Evolutionary conservation across 1,140 invertebrate species (phyloP).

Genomic region (Nylanderia fulva): DNA sequence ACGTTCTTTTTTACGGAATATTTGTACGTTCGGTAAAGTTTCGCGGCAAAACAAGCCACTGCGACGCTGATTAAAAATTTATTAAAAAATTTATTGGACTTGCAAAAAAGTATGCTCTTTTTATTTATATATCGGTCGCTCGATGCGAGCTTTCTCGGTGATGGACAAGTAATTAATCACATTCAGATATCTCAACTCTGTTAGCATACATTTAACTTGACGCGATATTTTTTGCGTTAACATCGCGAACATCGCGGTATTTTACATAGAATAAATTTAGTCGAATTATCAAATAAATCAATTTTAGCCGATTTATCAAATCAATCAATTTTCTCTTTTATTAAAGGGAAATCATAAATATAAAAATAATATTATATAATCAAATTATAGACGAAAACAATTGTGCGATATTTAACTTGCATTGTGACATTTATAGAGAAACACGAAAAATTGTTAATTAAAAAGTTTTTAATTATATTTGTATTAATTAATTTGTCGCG

Average conservation of each 20-base stretch:
- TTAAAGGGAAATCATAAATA: background rate
- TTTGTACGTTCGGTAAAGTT: constrained; percentile 18
- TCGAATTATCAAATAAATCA: background rate
- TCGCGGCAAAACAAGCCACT: constrained; percentile 8
- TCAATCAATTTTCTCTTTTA: background rate
- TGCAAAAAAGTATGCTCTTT: background rate
- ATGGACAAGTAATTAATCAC: background rate
- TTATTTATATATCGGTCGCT: constrained; percentile 12
- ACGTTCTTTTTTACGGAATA: constrained; percentile 12
- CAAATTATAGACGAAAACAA: background rate
- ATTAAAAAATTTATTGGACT: constrained; percentile 38
- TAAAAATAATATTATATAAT: background rate
- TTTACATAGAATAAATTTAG: background rate
- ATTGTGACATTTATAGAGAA: background rate
- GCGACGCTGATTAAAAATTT: constrained; percentile 48
- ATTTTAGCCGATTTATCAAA: background rate
- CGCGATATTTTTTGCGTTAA: background rate
- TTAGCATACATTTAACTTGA: constrained; percentile 27
- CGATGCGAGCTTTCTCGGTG: background rate
- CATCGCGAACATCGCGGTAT: background rate
- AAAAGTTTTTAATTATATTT: background rate
- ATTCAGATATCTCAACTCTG: background rate
- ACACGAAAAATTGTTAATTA: background rate
- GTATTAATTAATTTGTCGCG: background rate
- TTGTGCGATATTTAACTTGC: background rate